A percentile compares a stretch with the other conserved stretches of the same genome.
phyloP scores from a whole-genome alignment of 2,888 invertebrate genomes.

The Amiota minor region DNA sequence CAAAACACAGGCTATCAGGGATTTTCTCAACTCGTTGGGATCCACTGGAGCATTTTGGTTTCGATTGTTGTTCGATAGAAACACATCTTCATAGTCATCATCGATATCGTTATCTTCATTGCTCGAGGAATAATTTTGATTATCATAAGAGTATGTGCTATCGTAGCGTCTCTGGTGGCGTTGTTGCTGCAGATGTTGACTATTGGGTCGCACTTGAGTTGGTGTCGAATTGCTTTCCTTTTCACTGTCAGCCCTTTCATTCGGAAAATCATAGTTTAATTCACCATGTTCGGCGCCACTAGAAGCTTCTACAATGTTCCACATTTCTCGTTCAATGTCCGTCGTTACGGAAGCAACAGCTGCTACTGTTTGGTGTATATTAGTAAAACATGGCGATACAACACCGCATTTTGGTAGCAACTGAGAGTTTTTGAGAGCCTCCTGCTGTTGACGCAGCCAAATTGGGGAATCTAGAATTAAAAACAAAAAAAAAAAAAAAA shows the following conservation, averaged over 20 bases:
- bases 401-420: constrained; percentile 61
- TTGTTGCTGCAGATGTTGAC: constrained; percentile 21
- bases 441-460: constrained; percentile 76
- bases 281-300: constrained; percentile 70
- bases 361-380: constrained; percentile 72
- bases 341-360: constrained; percentile 73
- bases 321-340: constrained; percentile 73
- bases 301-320: constrained; percentile 75
- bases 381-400: constrained; percentile 64
- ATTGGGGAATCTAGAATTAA: constrained; percentile 75
- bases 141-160: constrained; percentile 67
- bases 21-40: constrained; percentile 54
- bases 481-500: background rate
- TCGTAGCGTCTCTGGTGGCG: constrained; percentile 51
- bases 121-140: constrained; percentile 67
- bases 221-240: constrained; percentile 48
- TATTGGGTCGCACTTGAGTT: constrained; percentile 36
- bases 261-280: constrained; percentile 58
- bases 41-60: constrained; percentile 48
- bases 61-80: constrained; percentile 52
- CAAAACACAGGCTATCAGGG: constrained; percentile 58
- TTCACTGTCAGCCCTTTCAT: constrained; percentile 38
- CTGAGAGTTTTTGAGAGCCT: constrained; percentile 63
- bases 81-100: constrained; percentile 69
- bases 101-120: constrained; percentile 55